These are phyloP conservation scores for Brachyopa scutellaris DNA, from an alignment of 2,888 invertebrate species.

Conservation along the genomic window DNA sequence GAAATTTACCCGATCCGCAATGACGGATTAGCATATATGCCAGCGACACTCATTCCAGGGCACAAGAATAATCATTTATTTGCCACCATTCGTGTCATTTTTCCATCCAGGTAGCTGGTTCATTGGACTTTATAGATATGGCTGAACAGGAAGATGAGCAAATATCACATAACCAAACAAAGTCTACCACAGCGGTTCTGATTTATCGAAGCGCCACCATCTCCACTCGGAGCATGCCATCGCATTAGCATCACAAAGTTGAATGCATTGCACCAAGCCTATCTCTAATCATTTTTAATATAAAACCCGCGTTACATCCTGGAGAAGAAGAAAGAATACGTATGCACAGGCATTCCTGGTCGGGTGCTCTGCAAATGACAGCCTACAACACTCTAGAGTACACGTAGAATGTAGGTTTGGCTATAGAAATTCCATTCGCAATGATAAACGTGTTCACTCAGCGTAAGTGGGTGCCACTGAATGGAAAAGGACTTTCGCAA, in stretches of 20 bases:
- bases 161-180: conserved; percentile 24
- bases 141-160: conserved; percentile 14
- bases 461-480: background rate
- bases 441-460: background rate
- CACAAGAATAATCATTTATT: conserved; percentile 44
- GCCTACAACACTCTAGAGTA: conserved; percentile 3
- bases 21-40: conserved; percentile 49
- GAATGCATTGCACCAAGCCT: conserved; percentile 51
- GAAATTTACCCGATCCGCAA: conserved; percentile 29
- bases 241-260: conserved; percentile 63
- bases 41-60: conserved; percentile 19
- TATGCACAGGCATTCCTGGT: background rate
- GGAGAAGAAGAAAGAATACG: background rate
- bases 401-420: background rate
- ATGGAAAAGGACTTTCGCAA: background rate
- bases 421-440: background rate
- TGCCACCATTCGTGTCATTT: conserved; percentile 22
- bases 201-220: conserved; percentile 34
- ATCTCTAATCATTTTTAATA: conserved; percentile 62
- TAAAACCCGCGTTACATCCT: conserved; percentile 17
- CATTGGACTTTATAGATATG: conserved; percentile 59
- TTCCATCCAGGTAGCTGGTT: conserved; percentile 50
- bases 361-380: conserved; percentile 8
- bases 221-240: conserved; percentile 30
- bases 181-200: conserved; percentile 30